These are phyloP conservation scores for Formica exsecta DNA, from an alignment of 1,140 invertebrate genomes.

Conservation along the genomic window DNA sequence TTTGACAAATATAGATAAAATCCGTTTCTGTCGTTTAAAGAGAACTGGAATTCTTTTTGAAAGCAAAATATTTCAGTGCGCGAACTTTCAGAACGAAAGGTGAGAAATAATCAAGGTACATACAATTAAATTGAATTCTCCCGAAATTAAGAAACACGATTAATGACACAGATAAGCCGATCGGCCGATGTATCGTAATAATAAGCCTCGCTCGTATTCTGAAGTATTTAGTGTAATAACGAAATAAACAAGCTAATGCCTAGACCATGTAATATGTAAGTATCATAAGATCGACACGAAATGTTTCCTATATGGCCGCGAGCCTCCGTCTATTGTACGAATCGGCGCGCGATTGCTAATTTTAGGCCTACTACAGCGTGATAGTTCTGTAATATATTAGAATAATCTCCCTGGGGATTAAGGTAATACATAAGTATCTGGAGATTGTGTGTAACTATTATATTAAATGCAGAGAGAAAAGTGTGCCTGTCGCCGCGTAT, in stretches of 20 bases:
- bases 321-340: conserved; percentile 73
- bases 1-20: background rate
- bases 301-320: conserved; percentile 76
- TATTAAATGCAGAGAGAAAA: conserved; percentile 20
- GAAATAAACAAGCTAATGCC: conserved; percentile 78
- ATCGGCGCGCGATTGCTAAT: conserved; percentile 55
- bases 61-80: background rate
- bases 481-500: conserved; percentile 22
- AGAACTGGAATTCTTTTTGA: background rate
- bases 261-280: conserved; percentile 75
- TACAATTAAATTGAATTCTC: conserved; percentile 7
- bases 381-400: conserved; percentile 72
- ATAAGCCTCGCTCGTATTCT: conserved; percentile 83
- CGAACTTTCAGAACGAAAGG: conserved; percentile 16
- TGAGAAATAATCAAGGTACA: background rate
- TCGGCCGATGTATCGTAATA: conserved; percentile 77
- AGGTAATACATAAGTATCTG: conserved; percentile 44
- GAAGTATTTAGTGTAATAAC: conserved; percentile 81
- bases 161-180: conserved; percentile 45
- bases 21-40: conserved; percentile 7
- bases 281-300: conserved; percentile 75
- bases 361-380: conserved; percentile 69
- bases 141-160: conserved; percentile 32
- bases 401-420: conserved; percentile 41
- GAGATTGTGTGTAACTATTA: conserved; percentile 41